Percentiles rank a stretch among this genome's conserved stretches.
Conservation (phyloP, 2,113 vertebrate species). For the Thamnophis sirtalis region DNA sequence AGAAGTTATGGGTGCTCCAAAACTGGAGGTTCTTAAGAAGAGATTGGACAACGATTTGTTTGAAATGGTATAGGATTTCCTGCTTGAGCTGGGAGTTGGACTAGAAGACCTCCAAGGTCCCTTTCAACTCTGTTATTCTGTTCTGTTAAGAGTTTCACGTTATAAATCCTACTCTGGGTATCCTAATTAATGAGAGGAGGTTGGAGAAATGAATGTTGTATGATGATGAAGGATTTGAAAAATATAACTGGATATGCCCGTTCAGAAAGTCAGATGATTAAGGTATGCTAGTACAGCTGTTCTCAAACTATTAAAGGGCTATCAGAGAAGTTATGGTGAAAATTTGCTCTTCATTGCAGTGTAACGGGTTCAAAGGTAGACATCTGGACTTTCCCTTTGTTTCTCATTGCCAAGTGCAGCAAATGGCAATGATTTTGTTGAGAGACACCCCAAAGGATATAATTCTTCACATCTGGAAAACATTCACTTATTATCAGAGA, state of each 20-base stretch:
- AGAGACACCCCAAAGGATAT: not conserved
- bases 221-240: not conserved
- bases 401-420: not conserved
- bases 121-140: not conserved
- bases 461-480: not conserved
- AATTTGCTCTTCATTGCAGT: not conserved
- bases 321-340: not conserved
- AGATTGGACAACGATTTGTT: too few relatives aligned
- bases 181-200: not conserved
- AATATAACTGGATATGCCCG: not conserved
- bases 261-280: not conserved
- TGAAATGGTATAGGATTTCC: too few relatives aligned
- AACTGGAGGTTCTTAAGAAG: too few relatives aligned
- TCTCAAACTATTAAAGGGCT: not conserved
- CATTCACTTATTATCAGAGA: not conserved
- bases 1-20: not conserved
- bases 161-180: not conserved
- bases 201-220: not conserved
- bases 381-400: not conserved
- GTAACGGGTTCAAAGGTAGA: not conserved
- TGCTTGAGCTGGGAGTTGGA: too few relatives aligned
- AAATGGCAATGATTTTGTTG: not conserved
- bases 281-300: not conserved
- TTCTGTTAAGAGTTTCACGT: not conserved
- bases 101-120: not conserved